Evolutionary conservation across 1,140 invertebrate species (phyloP), one percentile per base, ranked within the genome.

Genomic region (Yoshiicerus persimilis): DNA sequence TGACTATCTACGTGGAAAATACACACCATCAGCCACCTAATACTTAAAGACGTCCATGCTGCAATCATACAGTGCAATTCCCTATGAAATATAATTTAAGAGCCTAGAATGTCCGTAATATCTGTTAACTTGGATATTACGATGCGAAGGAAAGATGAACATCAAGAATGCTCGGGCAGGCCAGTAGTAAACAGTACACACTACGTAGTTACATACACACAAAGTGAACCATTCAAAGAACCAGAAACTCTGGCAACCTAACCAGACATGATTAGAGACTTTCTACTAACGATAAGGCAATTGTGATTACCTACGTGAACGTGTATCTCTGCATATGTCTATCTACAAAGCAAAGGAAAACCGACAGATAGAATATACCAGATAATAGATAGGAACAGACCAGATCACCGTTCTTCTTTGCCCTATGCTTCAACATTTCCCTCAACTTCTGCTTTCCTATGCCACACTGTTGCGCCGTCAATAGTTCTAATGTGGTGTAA

Each of bases 401-500:
- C 3, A 70, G 75, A 80, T 32, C 75, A 80, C 30, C 75, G 64
- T 70, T 25, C 32, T 80, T 34, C 34, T 80, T 11, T 34, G 75
- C 32, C 75, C 32, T 80, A 80, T 80, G 75, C 75, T 34, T 80
- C 38, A 80, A 80, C 34, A 80, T 80, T 80, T 80, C 36, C 75
- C 75, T 80, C 75, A 80, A 80, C 75, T 34, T 75, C 75, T 38
- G 75, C 32, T 80, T 80, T 80, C 36, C 38, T 36, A 80, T 80
- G 32, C 75, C 75, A 80, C 75, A 80, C 75, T 80, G 75, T 80
- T 80, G 75, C 75, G 75, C 38, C 75, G 16, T 70, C 64, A 25
- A n/a, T 34, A 70, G 32, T 80, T 80, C 75, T 80, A 80, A 80
- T 38, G 34, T 38, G 75, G 34, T 38, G 75, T 80, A 80, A 80